phyloP scores from a whole-genome alignment of 2,797 vertebrate species.

The Otolemur crassicaudatus region DNA sequence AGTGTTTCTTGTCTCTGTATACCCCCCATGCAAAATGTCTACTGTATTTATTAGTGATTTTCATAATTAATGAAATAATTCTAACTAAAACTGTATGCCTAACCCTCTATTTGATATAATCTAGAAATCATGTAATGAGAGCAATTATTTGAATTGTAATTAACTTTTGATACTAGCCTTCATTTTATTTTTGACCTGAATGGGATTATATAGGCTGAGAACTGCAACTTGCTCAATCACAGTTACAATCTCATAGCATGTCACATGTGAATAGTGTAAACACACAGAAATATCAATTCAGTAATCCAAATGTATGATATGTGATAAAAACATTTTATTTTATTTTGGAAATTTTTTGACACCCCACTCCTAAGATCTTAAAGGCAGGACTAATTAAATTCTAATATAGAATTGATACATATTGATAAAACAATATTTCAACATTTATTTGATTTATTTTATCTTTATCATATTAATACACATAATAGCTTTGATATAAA shows the following conservation, averaged over 20 bases:
- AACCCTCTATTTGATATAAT: background rate
- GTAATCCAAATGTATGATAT: background rate
- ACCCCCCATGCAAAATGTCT: background rate
- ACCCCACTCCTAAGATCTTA: background rate
- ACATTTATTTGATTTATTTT: conserved; percentile 21
- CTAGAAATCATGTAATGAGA: background rate
- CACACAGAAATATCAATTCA: background rate
- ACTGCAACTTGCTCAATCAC: conserved; percentile 10
- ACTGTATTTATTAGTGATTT: conserved; percentile 7
- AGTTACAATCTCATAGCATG: background rate
- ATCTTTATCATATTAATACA: conserved; percentile 19
- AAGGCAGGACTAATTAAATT: conserved; percentile 20
- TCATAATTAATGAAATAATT: background rate
- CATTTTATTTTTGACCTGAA: conserved; percentile 47
- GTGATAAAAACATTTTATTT: background rate
- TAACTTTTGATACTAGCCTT: background rate
- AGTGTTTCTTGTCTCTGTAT: background rate
- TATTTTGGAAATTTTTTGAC: background rate
- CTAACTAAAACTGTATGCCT: background rate
- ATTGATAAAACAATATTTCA: background rate
- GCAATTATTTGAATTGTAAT: background rate
- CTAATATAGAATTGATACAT: background rate
- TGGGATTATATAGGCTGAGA: background rate
- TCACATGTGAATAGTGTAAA: background rate
- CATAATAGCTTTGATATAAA: background rate